Conservation (phyloP, 2,113 vertebrate species). For the Taurulus bubalis region DNA sequence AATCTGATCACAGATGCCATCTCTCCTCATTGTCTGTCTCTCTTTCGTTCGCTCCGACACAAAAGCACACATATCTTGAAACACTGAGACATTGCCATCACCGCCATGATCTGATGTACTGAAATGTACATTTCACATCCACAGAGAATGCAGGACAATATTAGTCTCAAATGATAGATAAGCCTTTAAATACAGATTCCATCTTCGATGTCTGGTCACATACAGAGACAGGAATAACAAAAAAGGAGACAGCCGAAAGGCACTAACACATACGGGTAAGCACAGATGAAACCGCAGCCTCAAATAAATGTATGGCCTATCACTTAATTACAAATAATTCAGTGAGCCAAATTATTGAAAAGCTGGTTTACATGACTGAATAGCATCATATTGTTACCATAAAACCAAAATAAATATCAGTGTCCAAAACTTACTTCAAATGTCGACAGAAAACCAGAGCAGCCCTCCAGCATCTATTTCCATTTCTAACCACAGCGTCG, state of each 20-base stretch:
- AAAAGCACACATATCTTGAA: constrained; percentile 45
- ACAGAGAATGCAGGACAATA: constrained; percentile 45
- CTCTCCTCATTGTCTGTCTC: constrained; percentile 46
- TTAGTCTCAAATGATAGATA: constrained; percentile 46
- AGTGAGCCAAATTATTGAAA: not conserved
- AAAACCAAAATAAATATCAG: not conserved
- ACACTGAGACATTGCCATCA: constrained; percentile 30
- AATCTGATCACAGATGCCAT: constrained; percentile 60
- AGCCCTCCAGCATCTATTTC: constrained; percentile 53
- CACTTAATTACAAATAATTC: constrained; percentile 30
- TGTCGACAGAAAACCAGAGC: constrained; percentile 33
- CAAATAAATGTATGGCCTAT: constrained; percentile 30
- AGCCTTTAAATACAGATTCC: constrained; percentile 55
- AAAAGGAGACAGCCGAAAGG: constrained; percentile 31
- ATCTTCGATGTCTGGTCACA: constrained; percentile 30
- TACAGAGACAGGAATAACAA: constrained; percentile 7
- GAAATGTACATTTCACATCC: constrained; percentile 63
- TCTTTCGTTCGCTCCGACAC: constrained; percentile 35
- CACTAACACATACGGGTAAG: constrained; percentile 19
- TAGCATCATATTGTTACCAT: not conserved
- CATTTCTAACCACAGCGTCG: constrained; percentile 55
- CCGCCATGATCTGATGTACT: constrained; percentile 49
- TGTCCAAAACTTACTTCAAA: constrained; percentile 20
- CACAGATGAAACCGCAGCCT: constrained; percentile 22
- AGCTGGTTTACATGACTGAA: constrained; percentile 3